Percentiles rank a stretch among this genome's conserved stretches.
These are phyloP conservation scores for Phylloscopus trochilus DNA, from an alignment of 2,113 vertebrate genomes.

Conservation along the genomic window DNA sequence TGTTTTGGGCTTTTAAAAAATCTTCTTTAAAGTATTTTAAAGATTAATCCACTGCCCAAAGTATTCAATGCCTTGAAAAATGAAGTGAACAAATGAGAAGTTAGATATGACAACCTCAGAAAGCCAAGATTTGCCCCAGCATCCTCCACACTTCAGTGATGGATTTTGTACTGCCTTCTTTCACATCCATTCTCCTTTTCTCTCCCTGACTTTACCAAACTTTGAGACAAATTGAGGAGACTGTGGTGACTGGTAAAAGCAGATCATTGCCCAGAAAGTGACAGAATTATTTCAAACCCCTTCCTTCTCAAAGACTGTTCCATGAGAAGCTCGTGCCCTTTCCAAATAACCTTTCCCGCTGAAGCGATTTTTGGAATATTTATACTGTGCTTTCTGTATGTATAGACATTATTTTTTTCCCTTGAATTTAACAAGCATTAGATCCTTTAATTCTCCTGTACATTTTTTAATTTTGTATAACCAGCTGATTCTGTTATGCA, in stretches of 20 bases:
- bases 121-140: background rate
- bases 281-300: background rate
- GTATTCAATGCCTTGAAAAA: background rate
- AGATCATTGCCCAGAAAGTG: background rate
- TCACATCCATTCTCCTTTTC: background rate
- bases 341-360: background rate
- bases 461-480: background rate
- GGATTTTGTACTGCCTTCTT: background rate
- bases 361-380: background rate
- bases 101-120: rapidly evolving
- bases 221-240: background rate
- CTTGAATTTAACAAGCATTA: background rate
- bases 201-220: background rate
- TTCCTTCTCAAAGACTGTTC: background rate
- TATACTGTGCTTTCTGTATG: background rate
- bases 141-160: background rate
- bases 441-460: background rate
- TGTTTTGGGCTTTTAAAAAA: background rate
- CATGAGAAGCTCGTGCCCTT: rapidly evolving
- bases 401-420: rapidly evolving
- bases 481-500: background rate
- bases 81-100: background rate
- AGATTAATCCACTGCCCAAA: background rate
- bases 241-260: background rate
- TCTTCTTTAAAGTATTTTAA: background rate